A percentile compares a stretch with the other conserved stretches of the same genome.
Conservation (phyloP, 2,888 invertebrate species). For the Galerucella nymphaeae region DNA sequence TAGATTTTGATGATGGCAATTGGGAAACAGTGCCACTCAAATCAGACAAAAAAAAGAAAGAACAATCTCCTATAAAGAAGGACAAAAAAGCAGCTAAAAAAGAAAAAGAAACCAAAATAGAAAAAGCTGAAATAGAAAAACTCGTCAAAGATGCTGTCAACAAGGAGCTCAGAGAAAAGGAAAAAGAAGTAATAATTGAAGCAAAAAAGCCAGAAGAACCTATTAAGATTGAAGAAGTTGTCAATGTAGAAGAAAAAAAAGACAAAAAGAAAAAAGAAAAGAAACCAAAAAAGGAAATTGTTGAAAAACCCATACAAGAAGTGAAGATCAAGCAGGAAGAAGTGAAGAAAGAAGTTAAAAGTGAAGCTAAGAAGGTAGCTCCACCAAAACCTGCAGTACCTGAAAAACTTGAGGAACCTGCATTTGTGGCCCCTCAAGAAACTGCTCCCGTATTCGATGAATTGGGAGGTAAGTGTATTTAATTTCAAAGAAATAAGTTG, state of each 20-base stretch:
- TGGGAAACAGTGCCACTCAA: constrained; percentile 80
- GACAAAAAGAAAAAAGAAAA: constrained; percentile 60
- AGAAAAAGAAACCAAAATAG: constrained; percentile 61
- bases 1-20: constrained; percentile 78
- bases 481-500: background rate
- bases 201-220: constrained; percentile 48
- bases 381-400: constrained; percentile 21
- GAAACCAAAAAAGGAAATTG: constrained; percentile 56
- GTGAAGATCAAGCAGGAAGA: constrained; percentile 45
- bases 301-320: constrained; percentile 37
- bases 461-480: constrained; percentile 67
- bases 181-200: constrained; percentile 50
- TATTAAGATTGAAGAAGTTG: constrained; percentile 49
- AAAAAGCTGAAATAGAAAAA: constrained; percentile 66
- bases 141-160: constrained; percentile 67
- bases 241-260: constrained; percentile 59
- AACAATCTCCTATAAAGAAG: constrained; percentile 63
- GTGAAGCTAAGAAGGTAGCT: constrained; percentile 32
- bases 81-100: constrained; percentile 59
- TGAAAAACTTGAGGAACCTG: constrained; percentile 20
- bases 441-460: constrained; percentile 68
- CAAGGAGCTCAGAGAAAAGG: constrained; percentile 64
- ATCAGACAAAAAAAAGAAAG: constrained; percentile 79
- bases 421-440: constrained; percentile 49
- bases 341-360: constrained; percentile 44